Base-by-base conservation (phyloP, 2,113 vertebrate species). In the Neodontobutis hainanensis region DNA sequence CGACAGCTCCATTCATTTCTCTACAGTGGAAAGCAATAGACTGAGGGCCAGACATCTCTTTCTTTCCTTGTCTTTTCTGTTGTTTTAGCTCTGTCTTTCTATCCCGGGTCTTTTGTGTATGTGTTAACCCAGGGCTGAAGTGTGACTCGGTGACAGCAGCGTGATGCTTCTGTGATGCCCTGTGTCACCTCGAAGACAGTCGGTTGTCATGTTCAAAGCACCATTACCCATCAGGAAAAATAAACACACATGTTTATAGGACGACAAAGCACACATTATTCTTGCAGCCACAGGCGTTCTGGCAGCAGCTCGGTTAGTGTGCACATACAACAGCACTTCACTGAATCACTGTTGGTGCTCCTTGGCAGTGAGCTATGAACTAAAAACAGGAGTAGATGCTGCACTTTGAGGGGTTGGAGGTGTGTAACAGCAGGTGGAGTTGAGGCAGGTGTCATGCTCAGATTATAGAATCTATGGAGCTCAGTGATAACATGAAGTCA, bases 31-130 rank as follows among this genome's bases (percentile, higher is more conserved):
- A 68, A 61, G 51, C 40, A 56, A 75, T 79, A 82, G 61, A 79
- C 61, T 65, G 80, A 86, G 83, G 73, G 75, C 73, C 78, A 72
- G 80, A 78, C 75, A 65, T 81, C 79, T 83, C 77, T 81, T 70
- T 81, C 48, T 64, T 69, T 50, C 27, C 32, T 45, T 70, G 68
- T 47, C 47, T 27, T 38, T 60, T 69, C 40, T 77, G 53, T 64
- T 14, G 46, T 9, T 50, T 34, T 16, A 4, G 36, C 36, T 61
- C 50, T 43, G 34, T 48, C 50, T 56, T 42, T 14, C 6, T 46
- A 63, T 27, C 44, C 45, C 9, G 43, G 42, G 57, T 49, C 61
- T 67, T 72, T 70, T 44, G 53, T 58, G 65, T 67, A 72, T 70
- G 52, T 27, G 59, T 73, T 78, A 78, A 83, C 81, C 81, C 74